Percentiles rank a stretch among this genome's conserved stretches.
phyloP scores from a whole-genome alignment of 2,113 vertebrate genomes.

The Vanacampus margaritifer region DNA sequence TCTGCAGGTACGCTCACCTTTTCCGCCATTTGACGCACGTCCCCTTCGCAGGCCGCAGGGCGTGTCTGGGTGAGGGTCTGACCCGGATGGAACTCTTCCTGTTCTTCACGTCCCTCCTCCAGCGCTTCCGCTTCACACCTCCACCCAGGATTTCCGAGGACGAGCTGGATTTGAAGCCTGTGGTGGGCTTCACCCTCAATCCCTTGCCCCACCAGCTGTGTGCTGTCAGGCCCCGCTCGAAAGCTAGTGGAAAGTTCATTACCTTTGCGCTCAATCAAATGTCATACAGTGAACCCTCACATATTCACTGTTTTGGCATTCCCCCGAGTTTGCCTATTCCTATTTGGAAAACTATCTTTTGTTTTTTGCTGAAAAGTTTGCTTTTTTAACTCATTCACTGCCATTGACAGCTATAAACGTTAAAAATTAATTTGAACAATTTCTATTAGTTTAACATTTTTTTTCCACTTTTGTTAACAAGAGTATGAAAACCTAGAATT shows the following conservation, averaged over 20 bases:
- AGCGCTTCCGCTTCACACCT: constrained; percentile 70
- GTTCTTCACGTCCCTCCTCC: constrained; percentile 74
- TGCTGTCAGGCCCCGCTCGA: constrained; percentile 35
- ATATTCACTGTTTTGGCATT: too few species aligned
- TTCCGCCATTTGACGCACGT: background rate
- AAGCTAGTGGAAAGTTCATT: background rate
- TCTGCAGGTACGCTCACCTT: constrained; percentile 63
- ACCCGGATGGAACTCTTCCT: constrained; percentile 78
- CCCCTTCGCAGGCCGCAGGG: constrained; percentile 61
- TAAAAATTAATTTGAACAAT: too few species aligned
- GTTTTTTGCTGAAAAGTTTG: too few species aligned
- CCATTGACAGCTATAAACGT: too few species aligned
- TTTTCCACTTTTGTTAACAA: too few species aligned
- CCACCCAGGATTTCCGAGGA: constrained; percentile 64
- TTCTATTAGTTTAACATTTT: too few species aligned
- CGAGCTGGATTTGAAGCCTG: constrained; percentile 69
- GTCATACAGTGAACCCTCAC: too few species aligned
- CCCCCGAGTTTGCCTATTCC: too few species aligned
- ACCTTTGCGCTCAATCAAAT: background rate
- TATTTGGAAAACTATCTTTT: too few species aligned
- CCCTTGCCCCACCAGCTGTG: constrained; percentile 55
- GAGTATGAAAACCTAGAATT: too few species aligned
- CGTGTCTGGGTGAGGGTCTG: constrained; percentile 71
- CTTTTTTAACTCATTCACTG: too few species aligned
- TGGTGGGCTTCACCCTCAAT: constrained; percentile 34